Base-by-base conservation (phyloP, 2,113 vertebrate genomes). In the Zapus hudsonius region DNA sequence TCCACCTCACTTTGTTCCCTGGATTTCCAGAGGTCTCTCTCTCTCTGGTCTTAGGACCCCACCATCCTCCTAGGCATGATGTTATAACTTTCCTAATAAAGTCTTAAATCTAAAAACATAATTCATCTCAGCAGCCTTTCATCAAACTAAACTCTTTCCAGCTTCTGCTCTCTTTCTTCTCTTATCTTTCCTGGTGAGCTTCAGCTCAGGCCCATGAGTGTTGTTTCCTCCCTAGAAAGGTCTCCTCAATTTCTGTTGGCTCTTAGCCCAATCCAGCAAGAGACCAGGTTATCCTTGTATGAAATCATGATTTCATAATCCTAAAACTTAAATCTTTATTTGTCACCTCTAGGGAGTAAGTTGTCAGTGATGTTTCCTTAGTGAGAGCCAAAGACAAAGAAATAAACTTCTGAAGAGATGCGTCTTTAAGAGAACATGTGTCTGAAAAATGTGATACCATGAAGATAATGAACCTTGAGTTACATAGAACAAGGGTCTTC, bases 241-340 rank as follows among this genome's bases (percentile, higher is more conserved):
- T 78, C 76, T 84, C 57, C n/a, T 94, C 57, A 80, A 64, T 90
- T 93, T 94, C 73, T 93, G 36, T 92, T 96, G 96, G 93, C 91
- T 64, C 16, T 36, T 83, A 79, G 69, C 74, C 81, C 92, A 95
- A 72, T 76, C 12, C 64, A 92, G 79, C 64, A 44, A 90, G 84
- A 83, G 17, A 29, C 78, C 74, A 80, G 38, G 33, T 92, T 93
- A 87, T 87, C 31, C 31, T 27, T 82, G 74, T 67, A 31, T 87
- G 73, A 87, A 91, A 95, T 75, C 33, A 8, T 79, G 44, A 85
- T 83, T 64, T 29, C 69, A 73, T 92, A 87, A 93, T 85, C 82
- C 83, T 79, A 93, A 83, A 94, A 66, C 78, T 70, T 55, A 95
- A 95, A 92, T 95, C 74, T 92, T 61, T 59, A 1, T 66, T 93